A percentile compares a stretch with the other conserved stretches of the same genome.
Evolutionary conservation across 2,797 vertebrate genomes (phyloP).

Genomic region (Molossus alvarezi): DNA sequence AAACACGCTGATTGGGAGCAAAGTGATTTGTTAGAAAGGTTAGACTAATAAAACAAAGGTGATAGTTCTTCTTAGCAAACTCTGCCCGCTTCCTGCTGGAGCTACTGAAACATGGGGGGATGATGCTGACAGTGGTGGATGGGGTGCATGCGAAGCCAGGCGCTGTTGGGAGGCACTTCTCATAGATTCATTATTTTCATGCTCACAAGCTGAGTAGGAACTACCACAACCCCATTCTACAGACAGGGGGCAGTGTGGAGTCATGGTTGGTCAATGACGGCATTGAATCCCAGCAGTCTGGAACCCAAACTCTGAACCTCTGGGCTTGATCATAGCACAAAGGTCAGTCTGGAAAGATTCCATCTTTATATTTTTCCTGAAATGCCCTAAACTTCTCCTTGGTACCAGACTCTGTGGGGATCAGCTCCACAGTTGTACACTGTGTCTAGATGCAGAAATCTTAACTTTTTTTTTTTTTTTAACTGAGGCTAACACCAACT

Average conservation of each 20-base stretch:
- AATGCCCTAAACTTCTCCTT: neutral
- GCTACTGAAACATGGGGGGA: neutral
- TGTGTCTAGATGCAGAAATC: neutral
- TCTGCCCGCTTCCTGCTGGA: neutral
- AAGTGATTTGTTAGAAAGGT: neutral
- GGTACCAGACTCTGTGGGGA: neutral
- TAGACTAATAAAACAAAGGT: neutral
- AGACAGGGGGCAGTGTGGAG: neutral
- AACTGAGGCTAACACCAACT: neutral
- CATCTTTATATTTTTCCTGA: slow-evolving; percentile 15
- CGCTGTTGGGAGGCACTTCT: neutral
- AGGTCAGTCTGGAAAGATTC: neutral
- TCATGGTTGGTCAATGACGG: neutral
- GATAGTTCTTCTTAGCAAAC: neutral
- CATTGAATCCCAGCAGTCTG: neutral
- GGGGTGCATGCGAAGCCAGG: too few species aligned
- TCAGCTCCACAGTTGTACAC: neutral
- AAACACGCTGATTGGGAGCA: neutral
- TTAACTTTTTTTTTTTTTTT: neutral
- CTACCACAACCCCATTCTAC: neutral
- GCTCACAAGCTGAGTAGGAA: neutral
- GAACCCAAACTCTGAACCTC: neutral
- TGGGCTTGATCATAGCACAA: neutral
- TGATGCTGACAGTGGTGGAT: neutral
- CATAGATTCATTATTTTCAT: neutral